Percentiles rank a stretch among this genome's conserved stretches.
These are phyloP conservation scores for Pavo muticus DNA, from an alignment of 2,113 vertebrate species.

Conservation along the genomic window DNA sequence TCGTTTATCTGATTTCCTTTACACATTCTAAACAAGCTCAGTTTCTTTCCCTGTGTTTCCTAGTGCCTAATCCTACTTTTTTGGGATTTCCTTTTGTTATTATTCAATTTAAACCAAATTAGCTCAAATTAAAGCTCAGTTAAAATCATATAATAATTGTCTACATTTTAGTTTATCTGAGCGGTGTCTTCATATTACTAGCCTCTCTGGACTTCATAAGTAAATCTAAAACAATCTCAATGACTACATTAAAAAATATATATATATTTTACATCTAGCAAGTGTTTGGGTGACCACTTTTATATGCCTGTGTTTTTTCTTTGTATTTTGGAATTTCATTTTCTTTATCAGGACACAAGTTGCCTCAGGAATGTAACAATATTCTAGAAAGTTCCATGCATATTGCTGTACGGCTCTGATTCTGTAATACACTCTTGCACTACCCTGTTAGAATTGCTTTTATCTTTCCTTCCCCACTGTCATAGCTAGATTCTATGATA, in stretches of 20 bases:
- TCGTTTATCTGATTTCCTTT: not conserved
- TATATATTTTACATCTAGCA: not conserved
- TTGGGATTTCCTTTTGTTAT: not conserved
- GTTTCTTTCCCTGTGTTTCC: not conserved
- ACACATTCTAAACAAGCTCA: not conserved
- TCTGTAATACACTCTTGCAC: not conserved
- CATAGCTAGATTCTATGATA: not conserved
- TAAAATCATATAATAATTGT: not conserved
- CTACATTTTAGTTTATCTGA: not conserved
- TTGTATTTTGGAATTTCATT: not conserved
- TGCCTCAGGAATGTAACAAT: not conserved
- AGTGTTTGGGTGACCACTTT: not conserved
- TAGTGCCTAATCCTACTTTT: not conserved
- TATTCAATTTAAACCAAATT: not conserved
- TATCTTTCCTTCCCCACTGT: not conserved
- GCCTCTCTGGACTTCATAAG: not conserved
- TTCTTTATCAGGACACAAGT: not conserved
- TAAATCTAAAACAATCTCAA: not conserved
- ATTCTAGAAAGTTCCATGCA: not conserved
- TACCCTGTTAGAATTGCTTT: not conserved
- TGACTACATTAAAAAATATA: too few relatives aligned
- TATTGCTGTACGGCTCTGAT: not conserved
- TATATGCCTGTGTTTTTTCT: not conserved
- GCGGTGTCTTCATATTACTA: not conserved
- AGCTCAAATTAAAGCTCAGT: not conserved